A percentile compares a stretch with the other conserved stretches of the same genome.
Conservation (phyloP, 2,888 invertebrate species). For the Rhaphigaster nebulosa region DNA sequence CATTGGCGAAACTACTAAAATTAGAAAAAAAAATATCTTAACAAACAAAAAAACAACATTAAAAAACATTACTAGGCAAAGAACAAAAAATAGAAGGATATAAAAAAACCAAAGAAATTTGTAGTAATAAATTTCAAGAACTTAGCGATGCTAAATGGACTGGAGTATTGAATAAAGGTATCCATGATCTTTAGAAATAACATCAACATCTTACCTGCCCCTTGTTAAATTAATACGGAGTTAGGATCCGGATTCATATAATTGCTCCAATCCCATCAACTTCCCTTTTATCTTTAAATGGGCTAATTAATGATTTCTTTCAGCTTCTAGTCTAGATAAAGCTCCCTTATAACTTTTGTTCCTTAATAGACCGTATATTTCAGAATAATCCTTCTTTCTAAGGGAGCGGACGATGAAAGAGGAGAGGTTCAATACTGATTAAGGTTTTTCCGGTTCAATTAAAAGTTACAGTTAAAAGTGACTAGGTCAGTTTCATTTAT, state of each 20-base stretch:
- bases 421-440: not conserved
- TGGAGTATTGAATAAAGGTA: not conserved
- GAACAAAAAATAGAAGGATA: too few relatives aligned
- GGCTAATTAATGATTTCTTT: conserved; percentile 14
- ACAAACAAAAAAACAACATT: too few relatives aligned
- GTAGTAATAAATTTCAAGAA: not conserved
- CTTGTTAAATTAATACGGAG: not conserved
- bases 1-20: too few relatives aligned
- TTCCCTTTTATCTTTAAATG: not conserved
- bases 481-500: too few relatives aligned
- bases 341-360: not conserved
- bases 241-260: not conserved
- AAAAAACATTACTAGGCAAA: too few relatives aligned
- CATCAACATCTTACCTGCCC: not conserved
- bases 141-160: not conserved
- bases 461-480: not conserved
- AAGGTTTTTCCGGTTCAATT: not conserved
- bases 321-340: not conserved
- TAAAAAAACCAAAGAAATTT: too few relatives aligned
- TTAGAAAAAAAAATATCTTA: too few relatives aligned
- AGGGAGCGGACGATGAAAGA: not conserved
- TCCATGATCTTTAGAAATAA: not conserved
- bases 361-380: not conserved
- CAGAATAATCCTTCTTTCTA: not conserved
- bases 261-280: conserved; percentile 8